These are phyloP conservation scores for Lithobates pipiens DNA, from an alignment of 2,797 vertebrate species.

Conservation along the genomic window DNA sequence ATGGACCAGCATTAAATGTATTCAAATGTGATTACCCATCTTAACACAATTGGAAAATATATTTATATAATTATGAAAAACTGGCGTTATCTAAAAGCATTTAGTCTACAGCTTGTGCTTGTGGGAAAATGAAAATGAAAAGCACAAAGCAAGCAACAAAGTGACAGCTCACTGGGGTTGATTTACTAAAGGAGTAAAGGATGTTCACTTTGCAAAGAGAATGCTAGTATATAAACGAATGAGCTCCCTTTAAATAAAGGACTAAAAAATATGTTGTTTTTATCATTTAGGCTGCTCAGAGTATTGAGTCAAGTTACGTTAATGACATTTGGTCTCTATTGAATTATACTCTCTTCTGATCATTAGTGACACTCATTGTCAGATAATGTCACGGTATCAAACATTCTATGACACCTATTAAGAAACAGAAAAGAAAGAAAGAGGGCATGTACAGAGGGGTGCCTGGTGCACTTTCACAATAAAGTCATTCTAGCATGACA, in stretches of 20 bases:
- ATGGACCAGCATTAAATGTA: conserved; percentile 3
- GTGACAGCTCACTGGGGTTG: background rate
- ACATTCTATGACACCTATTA: background rate
- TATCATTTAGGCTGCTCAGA: background rate
- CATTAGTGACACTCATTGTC: background rate
- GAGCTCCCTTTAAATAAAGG: no score
- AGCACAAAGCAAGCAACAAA: background rate
- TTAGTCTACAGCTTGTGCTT: background rate
- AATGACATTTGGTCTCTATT: background rate
- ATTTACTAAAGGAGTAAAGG: background rate
- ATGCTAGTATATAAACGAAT: background rate
- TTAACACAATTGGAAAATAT: background rate
- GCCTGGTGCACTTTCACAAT: background rate
- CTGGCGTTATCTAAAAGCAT: background rate
- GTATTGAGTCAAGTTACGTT: background rate
- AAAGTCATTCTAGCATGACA: background rate
- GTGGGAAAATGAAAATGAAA: background rate
- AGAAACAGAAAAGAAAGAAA: background rate
- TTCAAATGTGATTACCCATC: conserved; percentile 16
- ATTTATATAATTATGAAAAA: background rate
- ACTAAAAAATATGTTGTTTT: background rate
- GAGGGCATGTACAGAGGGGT: background rate
- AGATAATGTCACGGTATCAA: background rate
- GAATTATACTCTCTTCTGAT: background rate
- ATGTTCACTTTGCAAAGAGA: background rate